Evolutionary conservation across 1,140 invertebrate genomes (phyloP).

Genomic region (Panagrolaimus sp.): DNA sequence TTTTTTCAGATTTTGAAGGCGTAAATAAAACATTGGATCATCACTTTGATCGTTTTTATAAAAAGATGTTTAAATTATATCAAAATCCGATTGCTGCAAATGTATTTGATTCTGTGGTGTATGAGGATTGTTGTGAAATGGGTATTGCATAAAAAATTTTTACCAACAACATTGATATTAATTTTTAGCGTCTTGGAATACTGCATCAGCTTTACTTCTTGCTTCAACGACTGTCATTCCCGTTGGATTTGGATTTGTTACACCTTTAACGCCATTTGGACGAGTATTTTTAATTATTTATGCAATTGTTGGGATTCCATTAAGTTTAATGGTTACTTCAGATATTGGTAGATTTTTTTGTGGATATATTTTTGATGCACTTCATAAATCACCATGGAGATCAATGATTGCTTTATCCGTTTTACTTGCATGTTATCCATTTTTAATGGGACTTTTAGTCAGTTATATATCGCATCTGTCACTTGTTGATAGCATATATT

Average conservation of each 20-base stretch:
- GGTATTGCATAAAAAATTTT: no score
- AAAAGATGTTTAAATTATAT: not conserved
- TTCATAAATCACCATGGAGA: not conserved
- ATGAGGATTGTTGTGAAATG: not conserved
- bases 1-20: not conserved
- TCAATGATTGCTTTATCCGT: conserved; percentile 12
- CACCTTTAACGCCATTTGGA: conserved; percentile 13
- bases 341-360: conserved; percentile 24
- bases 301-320: conserved; percentile 19
- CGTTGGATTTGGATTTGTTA: conserved; percentile 20
- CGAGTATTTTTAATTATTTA: conserved; percentile 17
- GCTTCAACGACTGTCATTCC: conserved; percentile 22
- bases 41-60: not conserved
- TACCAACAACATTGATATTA: not conserved
- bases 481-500: conserved; percentile 18
- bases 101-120: not conserved
- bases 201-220: conserved; percentile 10
- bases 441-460: conserved; percentile 16
- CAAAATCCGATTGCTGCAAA: not conserved
- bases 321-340: conserved; percentile 19
- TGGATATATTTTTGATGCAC: conserved; percentile 13
- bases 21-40: not conserved
- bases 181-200: conserved; percentile 18
- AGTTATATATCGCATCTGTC: not conserved
- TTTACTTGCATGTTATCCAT: conserved; percentile 15